Base-by-base conservation (phyloP, 2,113 vertebrate genomes). In the Actinemys pallida region DNA sequence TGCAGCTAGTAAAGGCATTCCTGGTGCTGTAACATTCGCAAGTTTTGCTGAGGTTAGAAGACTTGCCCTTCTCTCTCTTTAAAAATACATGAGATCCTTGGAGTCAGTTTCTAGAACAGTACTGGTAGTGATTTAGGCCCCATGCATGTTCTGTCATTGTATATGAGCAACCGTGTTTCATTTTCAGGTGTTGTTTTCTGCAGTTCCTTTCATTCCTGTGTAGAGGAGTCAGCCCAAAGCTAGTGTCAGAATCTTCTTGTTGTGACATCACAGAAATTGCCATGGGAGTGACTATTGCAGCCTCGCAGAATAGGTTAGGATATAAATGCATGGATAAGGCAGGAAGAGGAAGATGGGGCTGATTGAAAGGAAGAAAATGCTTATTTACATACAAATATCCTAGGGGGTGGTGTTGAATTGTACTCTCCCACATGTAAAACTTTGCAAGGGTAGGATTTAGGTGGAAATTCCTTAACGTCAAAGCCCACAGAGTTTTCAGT, bases 51-150 rank as follows among this genome's bases (percentile, higher is more conserved):
- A 52, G 69, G 7, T 3, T 62, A 31, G 19, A 56, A 81, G 81
- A 93, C 7, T 6, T 59, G 10, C 4, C 0, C 0, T 13, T 86
- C 45, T 54, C 12, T 24, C 57, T 52, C 31, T 19, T 86, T 50
- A 79, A 62, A 93, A 89, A 65, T 4, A 83, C 80, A 53, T 5
- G 2, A 2, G 1, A 22, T 11, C 22, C 62, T 6, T 59, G 16
- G 10, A n/a, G 5, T 88, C 62, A 27, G 1, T 62, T 82, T 78
- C 42, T 65, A 89, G 12, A 25, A 83, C 13, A 13, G 2, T 12
- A 7, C n/a, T 29, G 3, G 10, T 1, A 4, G 14, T 52, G 47
- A 75, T 2, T 52, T 69, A 17, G 5, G 17, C 54, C 9, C 2
- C 29, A 25, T 39, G 31, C 25, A 45, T 76, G n/a, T 65, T 24